Evolutionary conservation across 2,113 vertebrate species (phyloP), one percentile per base, ranked within the genome.

Genomic region (Phylloscopus whistleri): DNA sequence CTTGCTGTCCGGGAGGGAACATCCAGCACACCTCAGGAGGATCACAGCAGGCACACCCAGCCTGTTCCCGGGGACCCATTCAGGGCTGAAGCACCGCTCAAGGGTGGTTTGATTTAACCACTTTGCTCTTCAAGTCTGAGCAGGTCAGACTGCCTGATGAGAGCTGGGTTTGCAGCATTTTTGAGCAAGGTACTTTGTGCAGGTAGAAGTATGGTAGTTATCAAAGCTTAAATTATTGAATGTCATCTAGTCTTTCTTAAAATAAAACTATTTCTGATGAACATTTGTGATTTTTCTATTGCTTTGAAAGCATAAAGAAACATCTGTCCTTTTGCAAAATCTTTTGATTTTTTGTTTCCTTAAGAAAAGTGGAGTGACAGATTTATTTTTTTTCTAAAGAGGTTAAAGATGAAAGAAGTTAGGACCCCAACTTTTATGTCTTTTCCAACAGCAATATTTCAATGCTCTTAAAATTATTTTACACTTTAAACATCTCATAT

Each of bases 41-140:
- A 6, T 33, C 4, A 0, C 2, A 0, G 13, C 1, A 35, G 35
- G 23, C 37, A 24, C 1, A 14, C 14, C 41, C 46, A 22, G 6
- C 33, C 74, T 35, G 18, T 0, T 77, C 30, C 64, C 17, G 43
- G 49, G 24, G 2, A 9, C 44, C 16, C 69, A 1, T 6, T 28
- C 44, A 8, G 41, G 41, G 55, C 68, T 56, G 33, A 64, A 60
- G 41, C 35, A 23, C 18, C 7, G 2, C 74, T 28, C 37, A 7
- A 1, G n/a, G 20, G 35, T 5, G 83, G 7, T 55, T 85, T 63
- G 52, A 6, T 58, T 58, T 6, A 23, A 46, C 11, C 41, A 4
- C 55, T 46, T 15, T 31, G 20, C 43, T 55, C 56, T 64, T 72
- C 67, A 9, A 17, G 72, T 39, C 49, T 27, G 33, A 86, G 68